Evolutionary conservation across 2,888 invertebrate species (phyloP).

Genomic region (Capitulum mitella): DNA sequence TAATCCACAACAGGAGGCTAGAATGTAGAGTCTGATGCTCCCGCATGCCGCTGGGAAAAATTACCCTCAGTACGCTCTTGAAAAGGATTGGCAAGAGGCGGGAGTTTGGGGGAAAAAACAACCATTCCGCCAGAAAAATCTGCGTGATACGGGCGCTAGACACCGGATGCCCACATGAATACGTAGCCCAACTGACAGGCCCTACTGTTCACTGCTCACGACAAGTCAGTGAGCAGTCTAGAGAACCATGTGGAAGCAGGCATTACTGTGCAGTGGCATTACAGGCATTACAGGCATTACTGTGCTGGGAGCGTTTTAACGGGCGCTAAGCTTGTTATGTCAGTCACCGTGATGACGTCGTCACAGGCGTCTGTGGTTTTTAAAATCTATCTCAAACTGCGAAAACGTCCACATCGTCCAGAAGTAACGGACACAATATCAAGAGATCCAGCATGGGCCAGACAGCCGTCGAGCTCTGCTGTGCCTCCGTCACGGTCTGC

Average conservation of each 20-base stretch:
- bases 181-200: not conserved
- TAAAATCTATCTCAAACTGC: not conserved
- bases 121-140: not conserved
- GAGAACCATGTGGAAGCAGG: not conserved
- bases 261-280: not conserved
- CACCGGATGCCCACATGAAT: not conserved
- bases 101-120: not conserved
- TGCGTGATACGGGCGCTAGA: not conserved
- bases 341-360: not conserved
- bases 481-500: too few relatives aligned
- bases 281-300: not conserved
- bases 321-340: not conserved
- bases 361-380: not conserved
- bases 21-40: not conserved
- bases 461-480: too few relatives aligned
- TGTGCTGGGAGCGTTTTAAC: not conserved
- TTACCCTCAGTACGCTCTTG: not conserved
- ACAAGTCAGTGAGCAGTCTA: not conserved
- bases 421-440: too few relatives aligned
- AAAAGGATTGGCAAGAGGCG: not conserved
- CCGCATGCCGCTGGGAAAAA: not conserved
- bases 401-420: too few relatives aligned
- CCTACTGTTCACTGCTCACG: too few relatives aligned
- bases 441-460: too few relatives aligned
- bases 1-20: not conserved